Base-by-base conservation (phyloP, 2,797 vertebrate genomes). In the Anguilla obscura region DNA sequence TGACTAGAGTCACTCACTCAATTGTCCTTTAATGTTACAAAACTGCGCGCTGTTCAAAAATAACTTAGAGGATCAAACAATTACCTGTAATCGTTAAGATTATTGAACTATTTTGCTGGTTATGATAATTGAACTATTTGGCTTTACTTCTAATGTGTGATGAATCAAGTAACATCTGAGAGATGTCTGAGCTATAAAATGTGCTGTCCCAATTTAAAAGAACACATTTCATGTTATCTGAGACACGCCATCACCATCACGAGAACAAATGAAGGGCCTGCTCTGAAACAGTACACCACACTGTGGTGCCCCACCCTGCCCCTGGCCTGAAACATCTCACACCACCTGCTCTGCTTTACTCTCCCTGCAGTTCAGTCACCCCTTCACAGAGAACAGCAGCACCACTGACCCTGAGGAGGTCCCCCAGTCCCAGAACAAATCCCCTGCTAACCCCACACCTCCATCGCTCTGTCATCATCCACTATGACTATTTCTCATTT, bases 241-340 rank as follows among this genome's bases (percentile, higher is more conserved):
- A 85, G 52, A 36, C 18, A 36, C 54, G 54, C 52, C 40, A 48
- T 80, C 79, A 82, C 18, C 79, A 76, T 14, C 74, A 14, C 27
- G 74, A 36, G 74, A 84, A 21, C 52, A 60, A 21, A 58, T 50
- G 27, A 85, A 60, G 84, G 21, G 30, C 30, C 54, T 18, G 8
- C 36, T 85, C 84, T 33, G 84, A 85, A 85, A 85, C 27, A 40
- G 84, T 33, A 85, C 52, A 36, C 27, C 30, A 30, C 84, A 52
- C n/a, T 85, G 0, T 33, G 1, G 1, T 85, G 52, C 56, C 52
- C 84, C 84, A 60, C 84, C 84, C 84, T 48, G 40, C 50, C 83
- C 6, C 79, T 82, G 84, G 54, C 30, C 79, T 50, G 45, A 18
- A n/a, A 21, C 45, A n/a, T 50, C 79, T 84, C 85, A 66, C 85